Percentiles rank a stretch among this genome's conserved stretches.
phyloP scores from a whole-genome alignment of 1,140 invertebrate species.

The Druon quercuslanigerum region DNA sequence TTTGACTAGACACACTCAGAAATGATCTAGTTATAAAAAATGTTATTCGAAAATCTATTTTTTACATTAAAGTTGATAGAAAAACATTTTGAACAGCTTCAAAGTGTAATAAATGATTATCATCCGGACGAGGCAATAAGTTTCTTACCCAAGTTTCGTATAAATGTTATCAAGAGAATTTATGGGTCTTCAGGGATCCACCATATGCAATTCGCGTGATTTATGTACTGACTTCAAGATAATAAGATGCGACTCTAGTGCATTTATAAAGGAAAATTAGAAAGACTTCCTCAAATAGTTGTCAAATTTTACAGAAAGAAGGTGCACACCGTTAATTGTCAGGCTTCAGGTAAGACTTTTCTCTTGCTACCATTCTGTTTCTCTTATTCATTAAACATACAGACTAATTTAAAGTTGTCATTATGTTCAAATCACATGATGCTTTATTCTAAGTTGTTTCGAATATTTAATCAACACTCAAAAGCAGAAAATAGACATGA shows the following conservation, averaged over 20 bases:
- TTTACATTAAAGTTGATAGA: too few species aligned
- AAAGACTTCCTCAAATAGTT: background rate
- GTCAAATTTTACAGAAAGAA: background rate
- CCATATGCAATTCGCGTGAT: background rate
- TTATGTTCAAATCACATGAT: too few species aligned
- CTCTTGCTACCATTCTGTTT: too few species aligned
- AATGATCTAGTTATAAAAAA: too few species aligned
- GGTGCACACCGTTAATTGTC: background rate
- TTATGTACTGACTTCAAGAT: background rate
- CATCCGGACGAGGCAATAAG: background rate
- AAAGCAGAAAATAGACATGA: too few species aligned
- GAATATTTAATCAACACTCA: too few species aligned
- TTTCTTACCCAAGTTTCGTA: background rate
- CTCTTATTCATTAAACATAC: too few species aligned
- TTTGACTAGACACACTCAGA: too few species aligned
- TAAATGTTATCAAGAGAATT: background rate
- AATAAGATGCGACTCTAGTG: background rate
- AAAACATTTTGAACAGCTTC: too few species aligned
- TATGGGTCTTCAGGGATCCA: background rate
- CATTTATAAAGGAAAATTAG: background rate
- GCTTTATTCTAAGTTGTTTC: too few species aligned
- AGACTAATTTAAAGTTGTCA: too few species aligned
- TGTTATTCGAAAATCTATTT: too few species aligned
- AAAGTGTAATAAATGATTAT: background rate
- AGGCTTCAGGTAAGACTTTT: background rate